Conservation (phyloP, 2,113 vertebrate genomes). For the Atrichornis clamosus region DNA sequence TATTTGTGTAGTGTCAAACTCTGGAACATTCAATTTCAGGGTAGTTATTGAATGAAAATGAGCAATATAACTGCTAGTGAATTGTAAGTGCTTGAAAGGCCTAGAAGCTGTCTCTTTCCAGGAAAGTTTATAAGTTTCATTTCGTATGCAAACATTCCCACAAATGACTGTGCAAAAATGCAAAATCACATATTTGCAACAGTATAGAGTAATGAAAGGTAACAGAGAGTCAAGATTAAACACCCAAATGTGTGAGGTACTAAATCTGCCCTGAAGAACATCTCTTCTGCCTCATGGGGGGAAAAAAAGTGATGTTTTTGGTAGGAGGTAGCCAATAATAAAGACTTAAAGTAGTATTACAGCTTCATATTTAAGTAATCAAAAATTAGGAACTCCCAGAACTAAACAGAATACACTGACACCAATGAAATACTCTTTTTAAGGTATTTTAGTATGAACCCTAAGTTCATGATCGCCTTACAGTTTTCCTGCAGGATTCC, state of each 20-base stretch:
- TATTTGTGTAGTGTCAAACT: conserved; percentile 55
- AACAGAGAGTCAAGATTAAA: background rate
- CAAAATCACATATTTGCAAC: background rate
- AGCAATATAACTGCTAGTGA: background rate
- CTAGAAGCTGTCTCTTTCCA: background rate
- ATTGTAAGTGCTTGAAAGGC: background rate
- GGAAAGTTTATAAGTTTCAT: background rate
- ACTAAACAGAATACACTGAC: background rate
- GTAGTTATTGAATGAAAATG: conserved; percentile 26
- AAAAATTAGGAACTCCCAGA: background rate
- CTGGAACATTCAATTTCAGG: conserved; percentile 6
- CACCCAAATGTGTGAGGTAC: background rate
- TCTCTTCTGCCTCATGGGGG: background rate
- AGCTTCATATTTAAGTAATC: background rate
- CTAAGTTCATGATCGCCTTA: background rate
- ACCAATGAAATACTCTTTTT: background rate
- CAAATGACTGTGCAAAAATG: background rate
- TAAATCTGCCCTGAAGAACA: background rate
- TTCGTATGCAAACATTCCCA: background rate
- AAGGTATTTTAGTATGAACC: background rate
- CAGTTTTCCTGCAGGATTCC: background rate
- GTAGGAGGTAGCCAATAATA: background rate
- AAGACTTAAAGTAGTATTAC: background rate
- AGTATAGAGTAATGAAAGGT: background rate
- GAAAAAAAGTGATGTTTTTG: background rate